A percentile compares a stretch with the other conserved stretches of the same genome.
Conservation (phyloP, 1,140 invertebrate species). For the Cephus cinctus region DNA sequence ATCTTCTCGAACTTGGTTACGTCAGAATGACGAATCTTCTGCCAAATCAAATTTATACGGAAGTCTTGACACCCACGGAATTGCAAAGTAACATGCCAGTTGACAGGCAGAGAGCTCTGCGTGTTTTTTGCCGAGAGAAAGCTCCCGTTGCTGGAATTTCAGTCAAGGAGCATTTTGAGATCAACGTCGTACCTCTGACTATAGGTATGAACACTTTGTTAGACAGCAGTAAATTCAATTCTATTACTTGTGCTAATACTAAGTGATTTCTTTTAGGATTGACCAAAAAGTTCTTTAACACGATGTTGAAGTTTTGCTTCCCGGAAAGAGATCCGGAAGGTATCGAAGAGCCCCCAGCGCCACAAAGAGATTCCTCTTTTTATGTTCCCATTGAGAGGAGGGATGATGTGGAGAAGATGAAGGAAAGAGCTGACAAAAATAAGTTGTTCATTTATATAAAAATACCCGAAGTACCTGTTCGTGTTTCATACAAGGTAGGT, state of each 20-base stretch:
- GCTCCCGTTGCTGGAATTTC: slow-evolving; percentile 95
- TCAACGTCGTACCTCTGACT: slow-evolving; percentile 90
- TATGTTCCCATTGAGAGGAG: slow-evolving; percentile 82
- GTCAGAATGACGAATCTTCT: slow-evolving; percentile 92
- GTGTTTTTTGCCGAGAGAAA: slow-evolving; percentile 87
- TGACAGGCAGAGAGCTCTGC: slow-evolving; percentile 74
- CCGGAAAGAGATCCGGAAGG: slow-evolving; percentile 90
- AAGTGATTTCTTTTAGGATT: slow-evolving; percentile 62
- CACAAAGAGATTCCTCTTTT: slow-evolving; percentile 80
- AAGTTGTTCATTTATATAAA: slow-evolving; percentile 99
- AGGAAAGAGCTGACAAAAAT: slow-evolving; percentile 96
- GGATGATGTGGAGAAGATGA: slow-evolving; percentile 98
- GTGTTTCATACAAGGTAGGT: slow-evolving; percentile 89
- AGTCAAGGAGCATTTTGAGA: slow-evolving; percentile 98
- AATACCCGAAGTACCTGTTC: slow-evolving; percentile 94
- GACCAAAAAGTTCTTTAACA: slow-evolving; percentile 97
- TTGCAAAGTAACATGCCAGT: slow-evolving; percentile 87
- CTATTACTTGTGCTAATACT: slow-evolving; percentile 10
- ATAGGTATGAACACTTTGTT: slow-evolving; percentile 64
- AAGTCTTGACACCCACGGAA: slow-evolving; percentile 86
- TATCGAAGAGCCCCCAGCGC: slow-evolving; percentile 66
- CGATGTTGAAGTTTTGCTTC: slow-evolving; percentile 98
- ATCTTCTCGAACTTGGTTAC: slow-evolving; percentile 96
- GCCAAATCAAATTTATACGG: slow-evolving; percentile 92
- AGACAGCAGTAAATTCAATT: not conserved